phyloP scores from a whole-genome alignment of 2,113 vertebrate species.

The Pterophyllum scalare region DNA sequence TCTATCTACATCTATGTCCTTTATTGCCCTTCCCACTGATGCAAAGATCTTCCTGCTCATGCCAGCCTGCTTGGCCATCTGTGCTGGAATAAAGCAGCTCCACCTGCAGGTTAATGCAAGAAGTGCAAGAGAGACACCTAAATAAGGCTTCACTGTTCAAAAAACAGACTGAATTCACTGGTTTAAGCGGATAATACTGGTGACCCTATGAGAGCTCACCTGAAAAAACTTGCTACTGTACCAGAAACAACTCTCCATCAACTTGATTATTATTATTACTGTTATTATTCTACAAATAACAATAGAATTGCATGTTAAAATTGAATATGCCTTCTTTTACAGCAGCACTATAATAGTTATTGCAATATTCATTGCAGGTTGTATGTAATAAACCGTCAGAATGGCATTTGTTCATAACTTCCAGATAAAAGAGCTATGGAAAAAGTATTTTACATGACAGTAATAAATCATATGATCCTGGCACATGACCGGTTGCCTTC shows the following conservation, averaged over 20 bases:
- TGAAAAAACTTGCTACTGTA: background rate
- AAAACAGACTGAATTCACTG: background rate
- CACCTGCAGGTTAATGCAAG: conserved; percentile 29
- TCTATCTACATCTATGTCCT: conserved; percentile 51
- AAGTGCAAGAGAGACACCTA: conserved; percentile 35
- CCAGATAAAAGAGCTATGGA: background rate
- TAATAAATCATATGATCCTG: conserved; percentile 73
- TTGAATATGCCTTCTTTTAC: background rate
- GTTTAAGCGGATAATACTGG: background rate
- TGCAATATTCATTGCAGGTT: background rate
- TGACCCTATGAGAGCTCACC: background rate
- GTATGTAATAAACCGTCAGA: background rate
- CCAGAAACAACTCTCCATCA: background rate
- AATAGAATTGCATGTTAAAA: background rate
- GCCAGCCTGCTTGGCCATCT: conserved; percentile 44
- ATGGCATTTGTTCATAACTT: background rate
- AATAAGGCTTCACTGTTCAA: background rate
- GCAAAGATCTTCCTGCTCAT: conserved; percentile 59
- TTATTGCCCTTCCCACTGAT: conserved; percentile 67
- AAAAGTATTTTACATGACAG: conserved; percentile 25
- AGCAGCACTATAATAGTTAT: background rate
- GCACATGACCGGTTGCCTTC: conserved; percentile 72
- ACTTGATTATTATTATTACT: background rate
- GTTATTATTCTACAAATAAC: background rate
- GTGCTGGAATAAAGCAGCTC: conserved; percentile 51